Percentiles rank a stretch among this genome's conserved stretches.
These are phyloP conservation scores for Oceanodroma tethys DNA, from an alignment of 2,113 vertebrate species.

Conservation along the genomic window DNA sequence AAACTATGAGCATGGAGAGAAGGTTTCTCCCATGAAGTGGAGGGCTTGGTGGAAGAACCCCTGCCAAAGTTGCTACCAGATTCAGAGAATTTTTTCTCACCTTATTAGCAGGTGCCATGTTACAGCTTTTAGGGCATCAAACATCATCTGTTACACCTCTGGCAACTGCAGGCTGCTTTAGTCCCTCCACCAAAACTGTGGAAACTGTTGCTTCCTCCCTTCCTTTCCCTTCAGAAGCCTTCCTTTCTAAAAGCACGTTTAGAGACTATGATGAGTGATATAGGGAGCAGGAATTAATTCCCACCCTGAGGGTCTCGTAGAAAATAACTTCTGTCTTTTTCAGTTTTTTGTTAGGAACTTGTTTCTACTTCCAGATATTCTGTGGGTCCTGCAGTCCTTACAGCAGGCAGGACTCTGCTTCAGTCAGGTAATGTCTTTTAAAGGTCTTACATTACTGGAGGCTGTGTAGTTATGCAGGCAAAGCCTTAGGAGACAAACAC, in stretches of 20 bases:
- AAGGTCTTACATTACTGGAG: background rate
- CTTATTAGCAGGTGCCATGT: background rate
- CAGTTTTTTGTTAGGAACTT: background rate
- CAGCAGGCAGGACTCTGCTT: background rate
- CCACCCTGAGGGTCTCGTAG: background rate
- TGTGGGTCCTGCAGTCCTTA: background rate
- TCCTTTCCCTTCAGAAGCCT: background rate
- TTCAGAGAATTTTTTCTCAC: background rate
- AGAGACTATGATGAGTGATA: background rate
- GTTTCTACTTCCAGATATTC: background rate
- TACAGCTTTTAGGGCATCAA: background rate
- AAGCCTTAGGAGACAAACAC: background rate
- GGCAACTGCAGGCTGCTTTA: background rate
- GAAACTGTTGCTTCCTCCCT: background rate
- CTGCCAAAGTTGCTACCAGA: background rate
- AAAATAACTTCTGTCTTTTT: background rate
- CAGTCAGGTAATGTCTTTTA: background rate
- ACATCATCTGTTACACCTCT: background rate
- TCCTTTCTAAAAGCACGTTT: background rate
- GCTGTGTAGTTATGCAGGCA: background rate
- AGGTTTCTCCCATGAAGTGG: background rate
- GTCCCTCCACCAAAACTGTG: background rate
- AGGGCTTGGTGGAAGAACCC: background rate
- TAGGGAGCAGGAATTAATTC: background rate
- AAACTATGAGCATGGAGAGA: background rate